These are phyloP conservation scores for Lucilia sericata DNA, from an alignment of 1,140 invertebrate genomes.

Conservation along the genomic window DNA sequence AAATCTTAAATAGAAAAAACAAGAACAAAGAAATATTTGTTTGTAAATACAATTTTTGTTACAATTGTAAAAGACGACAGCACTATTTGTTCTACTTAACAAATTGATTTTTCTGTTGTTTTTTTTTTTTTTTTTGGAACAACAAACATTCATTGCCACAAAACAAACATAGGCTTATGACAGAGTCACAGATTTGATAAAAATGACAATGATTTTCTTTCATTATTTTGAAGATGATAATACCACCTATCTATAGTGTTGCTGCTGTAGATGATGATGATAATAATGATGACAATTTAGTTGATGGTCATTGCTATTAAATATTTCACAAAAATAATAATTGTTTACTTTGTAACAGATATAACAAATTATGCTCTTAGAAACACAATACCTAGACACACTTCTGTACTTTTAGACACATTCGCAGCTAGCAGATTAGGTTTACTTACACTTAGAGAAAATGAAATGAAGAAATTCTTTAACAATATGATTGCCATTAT, in stretches of 20 bases:
- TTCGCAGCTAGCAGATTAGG: too few relatives aligned
- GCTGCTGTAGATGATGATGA: not conserved
- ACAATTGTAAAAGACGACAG: too few relatives aligned
- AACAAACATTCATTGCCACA: not conserved
- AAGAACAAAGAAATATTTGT: not conserved
- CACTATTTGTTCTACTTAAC: not conserved
- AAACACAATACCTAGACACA: not conserved
- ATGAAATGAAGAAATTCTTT: too few relatives aligned
- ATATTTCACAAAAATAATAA: not conserved
- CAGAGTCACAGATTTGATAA: not conserved
- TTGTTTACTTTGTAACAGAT: not conserved
- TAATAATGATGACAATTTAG: not conserved
- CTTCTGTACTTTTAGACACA: too few relatives aligned
- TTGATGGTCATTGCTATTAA: conserved; percentile 1
- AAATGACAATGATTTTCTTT: not conserved
- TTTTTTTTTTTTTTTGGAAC: too few relatives aligned
- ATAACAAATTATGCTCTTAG: not conserved
- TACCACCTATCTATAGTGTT: not conserved
- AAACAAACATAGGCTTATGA: not conserved
- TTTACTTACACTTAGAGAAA: too few relatives aligned
- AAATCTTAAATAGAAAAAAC: not conserved
- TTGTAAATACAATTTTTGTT: not conserved
- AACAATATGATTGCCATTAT: too few relatives aligned
- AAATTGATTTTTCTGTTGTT: not conserved
- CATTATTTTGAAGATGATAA: not conserved